Percentiles rank a stretch among this genome's conserved stretches.
Evolutionary conservation across 2,888 invertebrate genomes (phyloP).

Genomic region (Tenthredo mesomela): DNA sequence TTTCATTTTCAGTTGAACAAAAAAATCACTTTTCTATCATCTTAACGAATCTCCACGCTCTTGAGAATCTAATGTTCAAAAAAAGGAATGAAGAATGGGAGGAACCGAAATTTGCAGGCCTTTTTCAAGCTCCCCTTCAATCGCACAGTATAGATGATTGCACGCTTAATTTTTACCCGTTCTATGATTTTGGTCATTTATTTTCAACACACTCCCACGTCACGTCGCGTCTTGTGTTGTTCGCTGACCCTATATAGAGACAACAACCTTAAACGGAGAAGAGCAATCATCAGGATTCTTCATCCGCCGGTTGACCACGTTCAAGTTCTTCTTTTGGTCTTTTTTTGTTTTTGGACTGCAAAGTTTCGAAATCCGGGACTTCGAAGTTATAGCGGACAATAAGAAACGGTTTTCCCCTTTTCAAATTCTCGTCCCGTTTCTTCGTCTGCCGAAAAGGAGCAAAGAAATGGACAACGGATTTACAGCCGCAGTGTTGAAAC

Average conservation of each 20-base stretch:
- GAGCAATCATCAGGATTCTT: too few species aligned
- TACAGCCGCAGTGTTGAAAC: neutral
- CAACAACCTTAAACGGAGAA: too few species aligned
- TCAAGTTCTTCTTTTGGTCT: too few species aligned
- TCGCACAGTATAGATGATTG: too few species aligned
- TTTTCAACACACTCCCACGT: neutral
- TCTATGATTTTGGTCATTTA: neutral
- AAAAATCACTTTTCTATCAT: neutral
- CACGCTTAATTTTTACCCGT: neutral
- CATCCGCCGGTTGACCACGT: too few species aligned
- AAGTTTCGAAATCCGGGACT: too few species aligned
- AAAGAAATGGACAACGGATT: constrained; percentile 17
- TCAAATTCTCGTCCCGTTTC: neutral
- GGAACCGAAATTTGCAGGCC: neutral
- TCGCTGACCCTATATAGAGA: neutral
- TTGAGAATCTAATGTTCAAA: neutral
- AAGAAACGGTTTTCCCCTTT: neutral
- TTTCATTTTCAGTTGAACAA: neutral
- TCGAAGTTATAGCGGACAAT: too few species aligned
- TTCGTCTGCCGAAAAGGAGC: too few species aligned
- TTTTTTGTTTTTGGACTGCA: too few species aligned
- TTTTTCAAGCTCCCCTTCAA: too few species aligned
- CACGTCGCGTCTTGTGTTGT: neutral
- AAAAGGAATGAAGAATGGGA: neutral
- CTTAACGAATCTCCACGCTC: neutral